Evolutionary conservation across 2,888 invertebrate genomes (phyloP), one percentile per base, ranked within the genome.

Genomic region (Morpho deidamia): DNA sequence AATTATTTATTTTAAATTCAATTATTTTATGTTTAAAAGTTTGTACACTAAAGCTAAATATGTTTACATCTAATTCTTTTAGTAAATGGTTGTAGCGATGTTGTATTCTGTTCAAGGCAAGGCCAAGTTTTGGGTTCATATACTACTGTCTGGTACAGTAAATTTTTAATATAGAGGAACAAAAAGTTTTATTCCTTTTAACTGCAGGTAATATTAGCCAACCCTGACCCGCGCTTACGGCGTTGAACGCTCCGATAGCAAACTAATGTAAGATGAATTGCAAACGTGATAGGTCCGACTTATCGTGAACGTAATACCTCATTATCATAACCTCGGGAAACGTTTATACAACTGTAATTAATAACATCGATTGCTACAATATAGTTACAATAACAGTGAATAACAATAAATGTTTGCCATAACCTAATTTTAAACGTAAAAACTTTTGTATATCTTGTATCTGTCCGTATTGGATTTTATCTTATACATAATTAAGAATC

Each of bases 261-360:
- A 42, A 55, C 41, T 51, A 39, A 23, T 44, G 40, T 43, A 50
- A 53, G 39, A 43, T 43, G 56, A 39, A 51, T 56, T 49, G 49
- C 43, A 54, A 56, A 59, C 51, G 56, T 56, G 56, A 58, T 53
- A 58, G 51, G 51, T 60, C 47, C 51, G 35, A 50, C 37, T 52
- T 49, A 56, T 50, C 43, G 42, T 12, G 46, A 45, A 57, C 40
- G 46, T 50, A 41, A 53, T 14, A 11, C 48, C 43, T 12, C 43
- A 47, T 39, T 47, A 53, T 53, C 46, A 47, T 42, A 41, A 49
- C 42, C 41, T 34, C 42, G 34, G 47, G 46, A 42, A 47, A 53
- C 43, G 43, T 37, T 53, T 52, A 38, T 41, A 48, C 48, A 41
- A 48, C 11, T 40, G 33, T 35, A 41, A 48, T 41, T 48, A 49